Conservation (phyloP, 2,888 invertebrate genomes). For the Euzetes globulus region DNA sequence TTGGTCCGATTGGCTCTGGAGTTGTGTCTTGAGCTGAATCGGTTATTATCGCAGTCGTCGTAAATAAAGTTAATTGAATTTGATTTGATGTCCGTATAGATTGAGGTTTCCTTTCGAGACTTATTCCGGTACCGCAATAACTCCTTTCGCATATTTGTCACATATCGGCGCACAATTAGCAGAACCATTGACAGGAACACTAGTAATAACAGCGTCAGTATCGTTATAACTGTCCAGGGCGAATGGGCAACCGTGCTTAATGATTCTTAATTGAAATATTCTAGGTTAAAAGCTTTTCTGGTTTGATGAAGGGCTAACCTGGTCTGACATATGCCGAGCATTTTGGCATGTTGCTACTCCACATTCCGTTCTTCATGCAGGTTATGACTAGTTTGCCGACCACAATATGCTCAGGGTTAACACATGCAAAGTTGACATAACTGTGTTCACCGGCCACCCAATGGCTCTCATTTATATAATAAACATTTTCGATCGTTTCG, state of each 20-base stretch:
- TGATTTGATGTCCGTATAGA: not conserved
- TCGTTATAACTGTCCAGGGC: slow-evolving; percentile 4
- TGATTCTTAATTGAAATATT: slow-evolving; percentile 1
- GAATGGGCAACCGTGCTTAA: slow-evolving; percentile 4
- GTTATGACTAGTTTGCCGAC: not conserved
- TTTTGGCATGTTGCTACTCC: slow-evolving; percentile 12
- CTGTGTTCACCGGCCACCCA: slow-evolving; percentile 26
- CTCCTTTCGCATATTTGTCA: slow-evolving; percentile 10
- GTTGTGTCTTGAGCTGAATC: not conserved
- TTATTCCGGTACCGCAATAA: not conserved
- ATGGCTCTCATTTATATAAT: slow-evolving; percentile 2
- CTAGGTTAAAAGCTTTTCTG: too few species aligned
- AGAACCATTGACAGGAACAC: not conserved
- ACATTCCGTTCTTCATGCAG: not conserved
- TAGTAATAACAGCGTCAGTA: not conserved
- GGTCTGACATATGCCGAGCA: slow-evolving; percentile 5
- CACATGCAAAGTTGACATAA: not conserved
- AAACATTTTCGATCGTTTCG: slow-evolving; percentile 18
- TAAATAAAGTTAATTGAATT: not conserved
- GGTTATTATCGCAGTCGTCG: not conserved
- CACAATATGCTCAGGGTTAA: slow-evolving; percentile 10
- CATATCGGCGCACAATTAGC: not conserved
- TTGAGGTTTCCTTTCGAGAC: not conserved
- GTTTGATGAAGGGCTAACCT: too few species aligned
- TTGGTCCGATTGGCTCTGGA: not conserved